A percentile compares a stretch with the other conserved stretches of the same genome.
Evolutionary conservation across 2,113 vertebrate species (phyloP).

Genomic region (Larimichthys crocea): DNA sequence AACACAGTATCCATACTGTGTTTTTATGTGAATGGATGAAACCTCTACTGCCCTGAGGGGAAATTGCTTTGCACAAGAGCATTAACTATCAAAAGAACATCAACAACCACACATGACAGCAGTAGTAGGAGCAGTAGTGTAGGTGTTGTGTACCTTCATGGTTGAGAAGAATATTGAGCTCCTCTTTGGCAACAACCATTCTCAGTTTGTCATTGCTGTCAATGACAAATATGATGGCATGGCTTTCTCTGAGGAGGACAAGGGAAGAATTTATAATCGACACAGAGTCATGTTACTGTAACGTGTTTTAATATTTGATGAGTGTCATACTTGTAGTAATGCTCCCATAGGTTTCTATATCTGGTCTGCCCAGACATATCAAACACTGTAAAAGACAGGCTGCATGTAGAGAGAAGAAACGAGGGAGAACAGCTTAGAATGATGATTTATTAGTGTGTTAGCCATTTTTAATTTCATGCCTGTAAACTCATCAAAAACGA

Average conservation of each 20-base stretch:
- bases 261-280: not conserved
- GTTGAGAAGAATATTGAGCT: conserved; percentile 93
- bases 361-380: conserved; percentile 99
- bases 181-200: conserved; percentile 99
- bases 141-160: conserved; percentile 88
- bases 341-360: conserved; percentile 98
- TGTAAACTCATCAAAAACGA: not conserved
- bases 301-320: not conserved
- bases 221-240: conserved; percentile 99
- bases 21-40: not conserved
- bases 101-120: too few species aligned
- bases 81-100: too few species aligned
- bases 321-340: conserved; percentile 95
- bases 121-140: not conserved
- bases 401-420: conserved; percentile 65
- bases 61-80: too few species aligned
- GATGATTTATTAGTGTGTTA: not conserved
- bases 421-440: not conserved
- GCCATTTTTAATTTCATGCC: not conserved
- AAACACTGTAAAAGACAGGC: conserved; percentile 97
- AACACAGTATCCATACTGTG: not conserved
- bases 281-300: not conserved
- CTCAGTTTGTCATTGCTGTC: conserved; percentile 97
- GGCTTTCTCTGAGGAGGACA: conserved; percentile 89
- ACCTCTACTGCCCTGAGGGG: too few species aligned